A percentile compares a stretch with the other conserved stretches of the same genome.
Evolutionary conservation across 2,797 vertebrate species (phyloP).

Genomic region (Tangara arthus): DNA sequence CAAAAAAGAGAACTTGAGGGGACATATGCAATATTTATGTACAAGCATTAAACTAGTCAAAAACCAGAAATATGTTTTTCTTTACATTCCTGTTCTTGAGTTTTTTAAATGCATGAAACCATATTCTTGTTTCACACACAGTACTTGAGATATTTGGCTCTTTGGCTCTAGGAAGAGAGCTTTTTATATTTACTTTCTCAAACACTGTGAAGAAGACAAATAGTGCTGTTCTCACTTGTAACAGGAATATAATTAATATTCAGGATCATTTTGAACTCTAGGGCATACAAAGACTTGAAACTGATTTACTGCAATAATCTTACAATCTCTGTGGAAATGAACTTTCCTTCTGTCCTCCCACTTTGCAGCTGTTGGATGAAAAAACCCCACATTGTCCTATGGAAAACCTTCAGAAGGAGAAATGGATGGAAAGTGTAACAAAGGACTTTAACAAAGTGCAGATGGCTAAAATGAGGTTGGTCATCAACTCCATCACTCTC

Average conservation of each 20-base stretch:
- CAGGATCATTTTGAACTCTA: not conserved
- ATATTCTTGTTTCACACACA: not conserved
- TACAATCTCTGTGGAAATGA: not conserved
- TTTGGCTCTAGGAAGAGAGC: not conserved
- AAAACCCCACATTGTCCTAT: not conserved
- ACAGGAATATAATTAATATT: not conserved
- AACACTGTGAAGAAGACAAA: not conserved
- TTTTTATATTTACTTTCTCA: not conserved
- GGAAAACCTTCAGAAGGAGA: not conserved
- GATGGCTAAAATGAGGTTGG: not conserved
- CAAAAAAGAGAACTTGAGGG: not conserved
- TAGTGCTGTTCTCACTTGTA: not conserved
- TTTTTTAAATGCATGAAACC: not conserved
- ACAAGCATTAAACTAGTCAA: not conserved
- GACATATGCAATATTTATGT: not conserved
- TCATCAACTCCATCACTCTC: not conserved
- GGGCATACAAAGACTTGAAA: not conserved
- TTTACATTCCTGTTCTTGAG: not conserved
- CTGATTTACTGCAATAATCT: not conserved
- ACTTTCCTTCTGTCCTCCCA: not conserved
- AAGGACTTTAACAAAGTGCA: not conserved
- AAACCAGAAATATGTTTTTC: not conserved
- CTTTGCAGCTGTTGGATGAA: not conserved
- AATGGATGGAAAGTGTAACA: not conserved
- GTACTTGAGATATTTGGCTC: not conserved